Percentiles rank a stretch among this genome's conserved stretches.
These are phyloP conservation scores for Geotria australis DNA, from an alignment of 2,797 vertebrate genomes.

Conservation along the genomic window DNA sequence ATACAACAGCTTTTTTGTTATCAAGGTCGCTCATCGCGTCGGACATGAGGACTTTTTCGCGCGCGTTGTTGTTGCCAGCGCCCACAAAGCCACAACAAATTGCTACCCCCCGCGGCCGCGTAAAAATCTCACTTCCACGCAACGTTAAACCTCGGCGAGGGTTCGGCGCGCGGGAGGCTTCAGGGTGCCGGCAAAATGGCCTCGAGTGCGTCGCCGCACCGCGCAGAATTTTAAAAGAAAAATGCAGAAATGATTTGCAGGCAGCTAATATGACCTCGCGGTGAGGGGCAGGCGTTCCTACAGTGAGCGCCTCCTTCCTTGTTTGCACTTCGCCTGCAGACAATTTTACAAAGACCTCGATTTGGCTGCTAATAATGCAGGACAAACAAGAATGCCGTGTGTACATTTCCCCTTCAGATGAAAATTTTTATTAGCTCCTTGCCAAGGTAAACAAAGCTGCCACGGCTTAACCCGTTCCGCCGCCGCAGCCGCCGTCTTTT, in stretches of 20 bases:
- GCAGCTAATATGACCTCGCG: not conserved
- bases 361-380: constrained; percentile 99
- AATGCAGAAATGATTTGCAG: not conserved
- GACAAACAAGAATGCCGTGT: constrained; percentile 99
- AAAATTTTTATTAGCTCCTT: constrained; percentile 99
- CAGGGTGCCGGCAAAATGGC: too few species aligned
- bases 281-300: not conserved
- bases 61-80: too few species aligned
- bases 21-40: too few species aligned
- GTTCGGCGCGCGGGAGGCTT: too few species aligned
- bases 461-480: not conserved
- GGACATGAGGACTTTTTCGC: too few species aligned
- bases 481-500: not conserved
- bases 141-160: too few species aligned
- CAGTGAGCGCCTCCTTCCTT: constrained; percentile 7
- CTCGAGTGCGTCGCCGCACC: not conserved
- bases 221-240: not conserved
- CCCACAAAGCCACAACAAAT: too few species aligned
- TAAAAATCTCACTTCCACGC: too few species aligned
- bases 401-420: constrained; percentile 99
- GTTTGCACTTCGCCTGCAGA: constrained; percentile 99
- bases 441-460: constrained; percentile 99
- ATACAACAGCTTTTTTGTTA: too few species aligned
- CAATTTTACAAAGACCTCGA: constrained; percentile 98
- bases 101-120: too few species aligned